A percentile compares a stretch with the other conserved stretches of the same genome.
phyloP scores from a whole-genome alignment of 2,888 invertebrate genomes.

The Rhyacophila evoluta region DNA sequence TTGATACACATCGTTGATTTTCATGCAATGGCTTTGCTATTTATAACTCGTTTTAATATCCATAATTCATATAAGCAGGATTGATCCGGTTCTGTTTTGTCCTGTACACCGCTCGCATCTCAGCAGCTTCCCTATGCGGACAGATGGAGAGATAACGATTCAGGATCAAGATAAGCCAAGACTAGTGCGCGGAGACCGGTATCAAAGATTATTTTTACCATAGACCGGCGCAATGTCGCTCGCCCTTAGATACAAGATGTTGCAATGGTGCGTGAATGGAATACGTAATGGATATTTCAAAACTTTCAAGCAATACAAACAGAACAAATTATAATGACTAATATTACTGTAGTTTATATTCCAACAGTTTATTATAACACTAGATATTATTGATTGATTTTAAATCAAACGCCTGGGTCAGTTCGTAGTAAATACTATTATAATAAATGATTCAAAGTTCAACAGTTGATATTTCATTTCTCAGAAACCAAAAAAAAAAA shows the following conservation, averaged over 20 bases:
- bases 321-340: too few relatives aligned
- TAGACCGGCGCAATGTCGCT: neutral
- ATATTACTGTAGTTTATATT: too few relatives aligned
- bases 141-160: neutral
- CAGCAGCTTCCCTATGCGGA: neutral
- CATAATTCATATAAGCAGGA: neutral
- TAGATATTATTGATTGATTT: too few relatives aligned
- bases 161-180: neutral
- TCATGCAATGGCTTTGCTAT: too few relatives aligned
- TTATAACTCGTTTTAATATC: neutral
- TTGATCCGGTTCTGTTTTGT: neutral
- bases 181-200: neutral
- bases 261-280: neutral
- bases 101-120: neutral
- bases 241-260: neutral
- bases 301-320: too few relatives aligned
- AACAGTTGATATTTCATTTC: too few relatives aligned
- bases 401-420: too few relatives aligned
- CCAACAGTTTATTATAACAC: too few relatives aligned
- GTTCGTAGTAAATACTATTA: too few relatives aligned
- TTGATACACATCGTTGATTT: too few relatives aligned
- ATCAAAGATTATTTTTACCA: neutral
- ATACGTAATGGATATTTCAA: neutral
- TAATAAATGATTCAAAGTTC: too few relatives aligned
- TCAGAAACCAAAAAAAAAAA: too few relatives aligned